Conservation (phyloP, 1,140 invertebrate species). For the Pseudomyrmex pallidus region DNA sequence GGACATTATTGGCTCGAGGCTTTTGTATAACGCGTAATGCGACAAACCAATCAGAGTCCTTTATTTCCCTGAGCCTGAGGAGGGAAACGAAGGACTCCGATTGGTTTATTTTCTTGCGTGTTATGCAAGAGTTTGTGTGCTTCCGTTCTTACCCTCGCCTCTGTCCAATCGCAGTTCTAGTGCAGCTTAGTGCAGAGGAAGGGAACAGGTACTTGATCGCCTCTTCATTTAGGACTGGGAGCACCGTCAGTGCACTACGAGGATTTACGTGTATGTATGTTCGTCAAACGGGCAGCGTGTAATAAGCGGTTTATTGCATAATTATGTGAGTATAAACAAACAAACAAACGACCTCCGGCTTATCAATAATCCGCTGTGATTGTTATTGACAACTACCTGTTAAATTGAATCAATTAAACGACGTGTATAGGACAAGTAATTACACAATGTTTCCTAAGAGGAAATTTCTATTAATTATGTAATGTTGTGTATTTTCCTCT, state of each 20-base stretch:
- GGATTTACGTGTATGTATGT: too few species aligned
- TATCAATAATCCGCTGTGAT: neutral
- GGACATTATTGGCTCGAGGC: too few species aligned
- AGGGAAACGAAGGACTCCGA: too few species aligned
- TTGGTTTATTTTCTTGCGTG: too few species aligned
- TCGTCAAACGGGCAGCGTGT: neutral
- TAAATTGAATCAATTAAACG: neutral
- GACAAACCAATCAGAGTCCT: too few species aligned
- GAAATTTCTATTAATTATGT: constrained; percentile 40
- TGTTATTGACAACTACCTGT: neutral
- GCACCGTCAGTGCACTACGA: neutral
- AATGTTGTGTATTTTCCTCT: constrained; percentile 14
- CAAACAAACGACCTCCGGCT: neutral
- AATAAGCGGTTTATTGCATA: constrained; percentile 44
- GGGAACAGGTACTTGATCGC: too few species aligned
- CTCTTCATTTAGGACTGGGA: neutral
- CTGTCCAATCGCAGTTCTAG: too few species aligned
- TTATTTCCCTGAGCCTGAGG: too few species aligned
- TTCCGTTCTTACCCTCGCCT: too few species aligned
- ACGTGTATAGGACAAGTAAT: neutral
- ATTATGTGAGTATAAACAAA: constrained; percentile 57
- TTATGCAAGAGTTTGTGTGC: too few species aligned
- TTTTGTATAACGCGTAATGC: too few species aligned
- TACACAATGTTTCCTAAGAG: neutral
- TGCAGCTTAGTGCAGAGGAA: too few species aligned